Conservation (phyloP, 2,888 invertebrate genomes). For the Eubasilissa splendida region DNA sequence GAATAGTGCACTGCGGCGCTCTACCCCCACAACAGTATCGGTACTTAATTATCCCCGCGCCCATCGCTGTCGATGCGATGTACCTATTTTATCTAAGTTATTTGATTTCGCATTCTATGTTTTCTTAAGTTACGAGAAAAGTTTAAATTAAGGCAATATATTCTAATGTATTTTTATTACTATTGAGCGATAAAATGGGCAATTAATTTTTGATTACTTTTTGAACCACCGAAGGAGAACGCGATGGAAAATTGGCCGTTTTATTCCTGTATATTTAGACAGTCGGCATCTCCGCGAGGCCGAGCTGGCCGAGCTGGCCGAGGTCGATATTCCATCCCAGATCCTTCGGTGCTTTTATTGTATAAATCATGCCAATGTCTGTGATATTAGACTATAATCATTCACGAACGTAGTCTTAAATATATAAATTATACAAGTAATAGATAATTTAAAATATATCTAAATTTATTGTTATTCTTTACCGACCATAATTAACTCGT, state of each 20-base stretch:
- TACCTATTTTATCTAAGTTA: conserved; percentile 35
- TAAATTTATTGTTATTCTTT: conserved; percentile 47
- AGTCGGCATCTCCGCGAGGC: not conserved
- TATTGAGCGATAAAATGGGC: conserved; percentile 43
- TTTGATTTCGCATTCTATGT: conserved; percentile 34
- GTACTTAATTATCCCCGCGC: conserved; percentile 29
- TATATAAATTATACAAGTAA: conserved; percentile 53
- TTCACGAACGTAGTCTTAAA: conserved; percentile 56
- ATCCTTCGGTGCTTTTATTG: conserved; percentile 14
- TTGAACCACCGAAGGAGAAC: conserved; percentile 32
- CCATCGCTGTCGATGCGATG: conserved; percentile 11
- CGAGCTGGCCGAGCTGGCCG: not conserved
- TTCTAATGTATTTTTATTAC: conserved; percentile 42
- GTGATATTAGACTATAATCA: conserved; percentile 57
- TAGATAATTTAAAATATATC: conserved; percentile 54
- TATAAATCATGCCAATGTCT: conserved; percentile 58
- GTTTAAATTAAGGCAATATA: conserved; percentile 37
- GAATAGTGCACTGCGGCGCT: not conserved
- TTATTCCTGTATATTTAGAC: conserved; percentile 1
- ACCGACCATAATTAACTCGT: conserved; percentile 44
- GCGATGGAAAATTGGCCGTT: conserved; percentile 5
- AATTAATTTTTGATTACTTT: conserved; percentile 42
- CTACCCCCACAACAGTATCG: not conserved
- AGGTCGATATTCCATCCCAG: not conserved
- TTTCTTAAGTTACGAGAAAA: conserved; percentile 30